phyloP scores from a whole-genome alignment of 2,797 vertebrate genomes.

The Acanthurus lineatus region DNA sequence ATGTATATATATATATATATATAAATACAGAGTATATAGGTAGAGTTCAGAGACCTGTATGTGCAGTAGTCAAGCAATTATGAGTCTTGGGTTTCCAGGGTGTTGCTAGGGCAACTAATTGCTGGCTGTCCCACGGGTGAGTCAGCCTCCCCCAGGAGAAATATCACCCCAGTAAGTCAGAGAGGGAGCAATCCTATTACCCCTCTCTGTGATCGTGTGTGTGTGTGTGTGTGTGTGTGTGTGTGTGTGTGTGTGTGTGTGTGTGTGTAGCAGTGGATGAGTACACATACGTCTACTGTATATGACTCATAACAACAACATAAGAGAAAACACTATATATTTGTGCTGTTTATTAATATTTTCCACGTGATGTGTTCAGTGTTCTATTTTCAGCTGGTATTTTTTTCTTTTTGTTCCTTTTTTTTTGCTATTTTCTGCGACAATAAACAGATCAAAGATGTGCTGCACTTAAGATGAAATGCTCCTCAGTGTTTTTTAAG shows the following conservation, averaged over 20 bases:
- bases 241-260: conserved; percentile 24
- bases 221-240: conserved; percentile 22
- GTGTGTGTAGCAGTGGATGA: conserved; percentile 19
- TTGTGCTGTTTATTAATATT: conserved; percentile 31
- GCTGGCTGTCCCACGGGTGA: conserved; percentile 72
- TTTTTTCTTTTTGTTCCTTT: neutral
- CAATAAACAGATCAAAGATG: conserved; percentile 31
- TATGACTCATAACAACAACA: conserved; percentile 43
- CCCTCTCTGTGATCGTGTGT: conserved; percentile 18
- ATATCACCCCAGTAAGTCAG: conserved; percentile 71
- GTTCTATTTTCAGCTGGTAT: neutral
- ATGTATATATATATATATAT: neutral
- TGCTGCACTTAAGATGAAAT: conserved; percentile 23
- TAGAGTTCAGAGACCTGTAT: conserved; percentile 8
- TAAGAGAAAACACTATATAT: conserved; percentile 5
- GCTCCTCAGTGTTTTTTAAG: neutral
- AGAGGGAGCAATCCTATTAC: conserved; percentile 70
- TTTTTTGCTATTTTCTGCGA: conserved; percentile 41
- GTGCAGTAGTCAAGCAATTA: conserved; percentile 46
- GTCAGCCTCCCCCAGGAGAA: conserved; percentile 73
- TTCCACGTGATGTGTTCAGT: neutral
- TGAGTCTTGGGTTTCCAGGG: conserved; percentile 53
- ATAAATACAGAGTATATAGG: neutral
- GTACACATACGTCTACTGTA: conserved; percentile 39
- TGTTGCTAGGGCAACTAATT: conserved; percentile 80